phyloP scores from a whole-genome alignment of 1,140 invertebrate genomes.

The Pseudomyrmex pallidus region DNA sequence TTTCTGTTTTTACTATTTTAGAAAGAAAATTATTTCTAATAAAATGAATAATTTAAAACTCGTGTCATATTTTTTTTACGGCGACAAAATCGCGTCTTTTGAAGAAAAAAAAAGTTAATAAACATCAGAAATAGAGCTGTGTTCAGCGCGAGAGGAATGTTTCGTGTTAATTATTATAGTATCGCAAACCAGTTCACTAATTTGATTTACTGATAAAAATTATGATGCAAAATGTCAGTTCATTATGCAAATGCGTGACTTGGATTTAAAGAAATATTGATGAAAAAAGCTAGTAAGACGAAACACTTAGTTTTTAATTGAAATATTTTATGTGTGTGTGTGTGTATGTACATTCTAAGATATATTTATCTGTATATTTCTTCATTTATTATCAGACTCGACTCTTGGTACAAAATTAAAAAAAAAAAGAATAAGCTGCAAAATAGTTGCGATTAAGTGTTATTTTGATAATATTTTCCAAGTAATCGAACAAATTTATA shows the following conservation, averaged over 20 bases:
- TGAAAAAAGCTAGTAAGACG: background rate
- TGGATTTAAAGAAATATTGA: background rate
- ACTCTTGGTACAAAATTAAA: background rate
- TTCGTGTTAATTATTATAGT: no score
- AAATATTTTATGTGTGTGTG: background rate
- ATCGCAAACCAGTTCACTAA: no score
- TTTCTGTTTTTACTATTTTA: no score
- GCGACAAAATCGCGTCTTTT: no score
- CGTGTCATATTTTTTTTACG: no score
- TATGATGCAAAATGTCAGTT: background rate
- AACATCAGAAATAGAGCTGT: no score
- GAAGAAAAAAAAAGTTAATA: no score
- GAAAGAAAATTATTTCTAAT: no score
- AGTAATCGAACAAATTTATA: background rate
- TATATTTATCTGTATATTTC: background rate
- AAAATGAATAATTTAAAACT: background rate
- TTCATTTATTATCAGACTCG: background rate
- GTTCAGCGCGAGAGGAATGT: no score
- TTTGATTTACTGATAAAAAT: constrained; percentile 7
- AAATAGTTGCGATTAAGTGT: constrained; percentile 22
- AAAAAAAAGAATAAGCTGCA: background rate
- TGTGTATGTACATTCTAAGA: background rate
- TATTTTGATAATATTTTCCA: constrained; percentile 19
- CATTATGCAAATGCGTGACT: background rate
- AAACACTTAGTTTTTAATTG: background rate